phyloP scores from a whole-genome alignment of 2,113 vertebrate genomes.

The Perognathus longimembris region DNA sequence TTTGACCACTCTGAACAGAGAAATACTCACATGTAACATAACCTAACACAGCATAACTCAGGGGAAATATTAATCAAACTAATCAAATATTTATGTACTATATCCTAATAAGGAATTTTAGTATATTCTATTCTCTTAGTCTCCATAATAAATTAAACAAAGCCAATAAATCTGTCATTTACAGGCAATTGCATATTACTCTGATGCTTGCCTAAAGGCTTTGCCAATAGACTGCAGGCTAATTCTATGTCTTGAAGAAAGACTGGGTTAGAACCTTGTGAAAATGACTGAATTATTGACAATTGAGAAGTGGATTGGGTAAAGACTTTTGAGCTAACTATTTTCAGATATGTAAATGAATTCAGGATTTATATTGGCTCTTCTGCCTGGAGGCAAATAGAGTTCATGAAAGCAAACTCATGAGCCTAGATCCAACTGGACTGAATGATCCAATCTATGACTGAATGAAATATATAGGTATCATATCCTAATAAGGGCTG shows the following conservation, averaged over 20 bases:
- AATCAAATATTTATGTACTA: slow-evolving; percentile 23
- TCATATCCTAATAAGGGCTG: background rate
- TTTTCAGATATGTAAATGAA: slow-evolving; percentile 7
- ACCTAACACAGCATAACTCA: background rate
- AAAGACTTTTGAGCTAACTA: slow-evolving; percentile 47
- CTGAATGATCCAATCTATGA: too few species aligned
- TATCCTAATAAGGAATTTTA: slow-evolving; percentile 51
- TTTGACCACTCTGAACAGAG: background rate
- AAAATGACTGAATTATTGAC: slow-evolving; percentile 41
- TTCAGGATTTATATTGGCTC: background rate
- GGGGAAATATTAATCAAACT: background rate
- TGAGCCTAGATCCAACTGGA: slow-evolving; percentile 23
- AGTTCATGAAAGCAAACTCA: slow-evolving; percentile 44
- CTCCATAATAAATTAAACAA: slow-evolving; percentile 44
- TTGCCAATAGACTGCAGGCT: background rate
- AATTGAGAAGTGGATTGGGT: slow-evolving; percentile 16
- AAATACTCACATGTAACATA: background rate
- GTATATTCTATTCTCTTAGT: slow-evolving; percentile 33
- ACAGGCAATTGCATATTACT: slow-evolving; percentile 28
- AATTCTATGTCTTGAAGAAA: slow-evolving; percentile 31
- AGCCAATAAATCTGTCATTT: slow-evolving; percentile 28
- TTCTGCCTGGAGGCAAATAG: background rate
- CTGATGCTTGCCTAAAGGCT: slow-evolving; percentile 9
- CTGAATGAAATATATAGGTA: background rate
- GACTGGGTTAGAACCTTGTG: background rate